phyloP scores from a whole-genome alignment of 2,113 vertebrate species.

The Odontophorus gujanensis region DNA sequence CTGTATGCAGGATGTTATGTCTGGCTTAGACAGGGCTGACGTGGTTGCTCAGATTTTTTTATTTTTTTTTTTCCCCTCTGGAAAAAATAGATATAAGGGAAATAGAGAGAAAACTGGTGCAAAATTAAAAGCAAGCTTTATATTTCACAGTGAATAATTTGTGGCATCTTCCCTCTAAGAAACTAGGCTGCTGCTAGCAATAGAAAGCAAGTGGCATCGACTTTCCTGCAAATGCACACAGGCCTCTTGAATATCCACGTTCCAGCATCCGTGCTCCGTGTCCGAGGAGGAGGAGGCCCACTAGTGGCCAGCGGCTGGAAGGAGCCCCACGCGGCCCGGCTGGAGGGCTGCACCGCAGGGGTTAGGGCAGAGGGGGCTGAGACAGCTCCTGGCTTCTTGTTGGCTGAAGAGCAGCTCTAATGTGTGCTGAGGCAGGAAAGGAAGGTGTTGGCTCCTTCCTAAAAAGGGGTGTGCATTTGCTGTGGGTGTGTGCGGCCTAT shows the following conservation, averaged over 20 bases:
- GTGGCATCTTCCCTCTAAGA: constrained; percentile 17
- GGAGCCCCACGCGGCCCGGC: background rate
- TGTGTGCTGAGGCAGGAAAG: background rate
- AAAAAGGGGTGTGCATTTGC: background rate
- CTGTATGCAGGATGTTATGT: constrained; percentile 57
- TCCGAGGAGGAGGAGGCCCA: background rate
- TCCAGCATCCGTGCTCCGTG: background rate
- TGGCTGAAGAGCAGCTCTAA: background rate
- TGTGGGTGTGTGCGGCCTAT: background rate
- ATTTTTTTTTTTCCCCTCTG: background rate
- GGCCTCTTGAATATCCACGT: background rate
- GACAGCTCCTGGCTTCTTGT: background rate
- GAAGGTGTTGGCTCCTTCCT: background rate
- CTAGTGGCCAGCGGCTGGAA: background rate
- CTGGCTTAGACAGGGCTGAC: constrained; percentile 63
- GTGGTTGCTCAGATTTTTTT: constrained; percentile 44
- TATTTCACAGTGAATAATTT: constrained; percentile 47
- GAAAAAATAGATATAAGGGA: constrained; percentile 49
- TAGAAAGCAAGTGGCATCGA: background rate
- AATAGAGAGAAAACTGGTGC: constrained; percentile 46
- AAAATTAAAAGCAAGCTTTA: constrained; percentile 36
- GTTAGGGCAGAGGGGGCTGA: background rate
- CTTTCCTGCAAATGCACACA: background rate
- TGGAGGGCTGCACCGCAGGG: background rate
- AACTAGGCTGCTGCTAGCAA: background rate